Base-by-base conservation (phyloP, 2,113 vertebrate species). In the Ceratotherium simum region DNA sequence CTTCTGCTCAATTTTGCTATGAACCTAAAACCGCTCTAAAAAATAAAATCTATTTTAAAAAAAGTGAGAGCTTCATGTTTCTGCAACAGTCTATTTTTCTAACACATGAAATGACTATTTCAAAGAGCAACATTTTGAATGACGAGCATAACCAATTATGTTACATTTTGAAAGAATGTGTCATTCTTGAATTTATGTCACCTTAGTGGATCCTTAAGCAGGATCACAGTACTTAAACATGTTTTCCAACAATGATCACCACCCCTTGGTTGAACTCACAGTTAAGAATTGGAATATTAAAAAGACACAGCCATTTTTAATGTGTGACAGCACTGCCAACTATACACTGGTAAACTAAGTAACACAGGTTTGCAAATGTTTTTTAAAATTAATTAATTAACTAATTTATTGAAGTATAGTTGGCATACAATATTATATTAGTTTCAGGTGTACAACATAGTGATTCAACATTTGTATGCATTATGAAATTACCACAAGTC, bases 61-160 rank as follows among this genome's bases (percentile, higher is more conserved):
- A 82, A 83, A 36, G 36, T 21, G 69, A 90, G 51, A 42, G 39
- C 25, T 85, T 78, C 33, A 84, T 39, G 39, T 56, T 80, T 93
- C 72, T 80, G 65, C 33, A 93, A 73, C 27, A 70, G 60, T 75
- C 46, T 93, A 64, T n/a, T 48, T 90, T 95, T 85, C 70, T 89
- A 85, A 95, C 39, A 58, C 31, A 92, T 51, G 70, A 85, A 93
- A 67, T 73, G 12, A 73, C 48, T 85, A 96, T 78, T 88, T 56
- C 33, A 93, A 76, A 75, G 46, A 88, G 91, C 42, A 92, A 39
- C 56, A 42, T 51, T 87, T 25, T 90, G 54, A 92, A 79, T 83
- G 25, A 75, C n/a, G 31, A 70, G 21, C 42, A 36, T 4, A 96
- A 88, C 42, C 69, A 79, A 48, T 58, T 82, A 69, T 58, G 31